Base-by-base conservation (phyloP, 2,888 invertebrate species). In the Augiades crinisus region DNA sequence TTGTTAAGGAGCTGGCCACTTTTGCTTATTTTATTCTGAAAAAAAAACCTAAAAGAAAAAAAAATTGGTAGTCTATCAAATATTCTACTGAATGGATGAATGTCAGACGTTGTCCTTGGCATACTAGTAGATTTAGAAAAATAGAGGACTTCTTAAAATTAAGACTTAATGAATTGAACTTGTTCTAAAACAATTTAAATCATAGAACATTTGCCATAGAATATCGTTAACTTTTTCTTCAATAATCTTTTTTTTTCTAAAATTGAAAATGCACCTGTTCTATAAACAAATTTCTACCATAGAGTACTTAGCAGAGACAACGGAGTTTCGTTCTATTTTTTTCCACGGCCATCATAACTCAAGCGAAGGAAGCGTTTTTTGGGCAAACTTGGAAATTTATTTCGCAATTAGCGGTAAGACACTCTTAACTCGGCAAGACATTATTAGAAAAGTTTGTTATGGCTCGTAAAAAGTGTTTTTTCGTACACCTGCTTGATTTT, bases 381-480 rank as follows among this genome's bases (percentile, higher is more conserved):
- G 78, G 74, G 68, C 65, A 78, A 86, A 86, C 81, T 81, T 80
- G 84, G 66, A 80, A 86, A 89, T 89, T 89, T 88, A 89, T 89
- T 79, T 85, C 75, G 87, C 78, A 89, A 89, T 89, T 89, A 88
- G 85, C 78, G 84, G 76, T 67, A 70, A 65, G 72, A 74, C 78
- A 65, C 67, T 78, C 75, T 80, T 76, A 78, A 80, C 76, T 72
- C 67, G 67, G 65, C 62, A 68, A 61, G 71, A 86, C 86, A 84
- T 86, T 87, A 89, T 88, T 85, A 83, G 81, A 81, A 87, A 88
- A 89, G 72, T 89, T 89, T 81, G 71, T 82, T 81, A 80, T 75
- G 69, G 82, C 74, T 74, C 80, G 77, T 82, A 82, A 85, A 84
- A 85, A 84, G 53, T 55, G 70, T 77, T 81, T 81, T 84, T 85